Conservation (phyloP, 2,888 invertebrate species). For the Pheosia gnoma region DNA sequence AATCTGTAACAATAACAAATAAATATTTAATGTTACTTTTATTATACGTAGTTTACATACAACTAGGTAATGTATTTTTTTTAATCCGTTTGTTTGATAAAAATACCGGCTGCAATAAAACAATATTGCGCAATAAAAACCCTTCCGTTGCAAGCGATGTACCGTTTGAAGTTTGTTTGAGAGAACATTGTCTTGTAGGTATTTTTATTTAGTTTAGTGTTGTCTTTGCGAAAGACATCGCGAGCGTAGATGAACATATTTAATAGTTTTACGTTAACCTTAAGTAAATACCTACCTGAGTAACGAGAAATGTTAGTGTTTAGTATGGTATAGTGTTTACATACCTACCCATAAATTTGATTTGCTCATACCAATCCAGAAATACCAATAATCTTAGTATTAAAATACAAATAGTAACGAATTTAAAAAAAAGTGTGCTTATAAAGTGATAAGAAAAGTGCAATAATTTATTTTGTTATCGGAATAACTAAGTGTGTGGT, state of each 20-base stretch:
- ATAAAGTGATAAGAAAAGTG: no score
- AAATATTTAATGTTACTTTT: neutral
- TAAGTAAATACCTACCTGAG: neutral
- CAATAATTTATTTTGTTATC: neutral
- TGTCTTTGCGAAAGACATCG: slow-evolving; percentile 15
- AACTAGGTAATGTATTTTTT: neutral
- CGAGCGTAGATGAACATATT: neutral
- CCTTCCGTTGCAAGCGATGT: slow-evolving; percentile 22
- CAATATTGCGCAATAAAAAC: slow-evolving; percentile 24
- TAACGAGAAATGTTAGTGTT: neutral
- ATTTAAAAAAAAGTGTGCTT: no score
- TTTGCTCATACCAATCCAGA: no score
- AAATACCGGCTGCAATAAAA: slow-evolving; percentile 12
- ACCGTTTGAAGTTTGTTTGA: slow-evolving; percentile 15
- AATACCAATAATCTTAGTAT: no score
- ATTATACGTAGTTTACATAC: neutral
- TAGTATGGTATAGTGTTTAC: no score
- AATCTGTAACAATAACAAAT: slow-evolving; percentile 29
- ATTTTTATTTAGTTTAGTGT: slow-evolving; percentile 29
- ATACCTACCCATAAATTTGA: no score
- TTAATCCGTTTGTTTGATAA: slow-evolving; percentile 6
- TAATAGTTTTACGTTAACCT: neutral
- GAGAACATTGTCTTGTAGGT: neutral
- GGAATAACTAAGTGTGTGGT: neutral
- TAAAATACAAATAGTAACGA: no score